phyloP scores from a whole-genome alignment of 2,888 invertebrate genomes.

The Exephanes ischioxanthus region DNA sequence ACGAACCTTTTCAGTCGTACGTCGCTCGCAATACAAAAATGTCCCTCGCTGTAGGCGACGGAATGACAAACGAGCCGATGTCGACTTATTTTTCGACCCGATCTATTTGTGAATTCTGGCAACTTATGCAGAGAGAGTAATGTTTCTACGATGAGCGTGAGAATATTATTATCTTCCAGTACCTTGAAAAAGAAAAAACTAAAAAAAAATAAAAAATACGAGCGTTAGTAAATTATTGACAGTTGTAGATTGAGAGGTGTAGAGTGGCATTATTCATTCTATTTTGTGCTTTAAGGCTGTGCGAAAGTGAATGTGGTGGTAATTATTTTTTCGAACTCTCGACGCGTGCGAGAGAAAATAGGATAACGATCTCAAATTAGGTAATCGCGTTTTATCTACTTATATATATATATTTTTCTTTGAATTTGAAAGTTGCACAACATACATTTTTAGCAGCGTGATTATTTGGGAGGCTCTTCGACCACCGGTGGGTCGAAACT shows the following conservation, averaged over 20 bases:
- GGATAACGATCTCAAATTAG: conserved; percentile 51
- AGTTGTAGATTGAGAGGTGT: conserved; percentile 4
- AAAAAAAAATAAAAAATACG: no score
- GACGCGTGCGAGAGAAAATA: not conserved
- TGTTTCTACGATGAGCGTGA: conserved; percentile 27
- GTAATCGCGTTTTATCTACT: conserved; percentile 18
- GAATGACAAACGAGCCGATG: conserved; percentile 21
- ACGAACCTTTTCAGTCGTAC: conserved; percentile 32
- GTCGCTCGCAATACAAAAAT: not conserved
- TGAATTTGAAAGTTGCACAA: conserved; percentile 47
- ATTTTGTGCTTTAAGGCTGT: not conserved
- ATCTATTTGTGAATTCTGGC: conserved; percentile 48
- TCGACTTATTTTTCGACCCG: conserved; percentile 56
- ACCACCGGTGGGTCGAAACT: conserved; percentile 35
- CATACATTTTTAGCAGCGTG: conserved; percentile 33
- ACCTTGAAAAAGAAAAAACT: conserved; percentile 25
- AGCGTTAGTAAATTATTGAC: conserved; percentile 43
- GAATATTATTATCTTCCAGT: conserved; percentile 56
- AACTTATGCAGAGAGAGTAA: conserved; percentile 3
- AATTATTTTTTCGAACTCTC: not conserved
- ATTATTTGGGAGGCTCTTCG: conserved; percentile 2
- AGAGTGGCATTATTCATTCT: not conserved
- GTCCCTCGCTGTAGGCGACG: not conserved
- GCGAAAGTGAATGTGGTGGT: not conserved
- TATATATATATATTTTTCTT: conserved; percentile 12